These are phyloP conservation scores for Umimayanthus chanpuru DNA, from an alignment of 92 coral and sea anemone species.

Conservation along the genomic window DNA sequence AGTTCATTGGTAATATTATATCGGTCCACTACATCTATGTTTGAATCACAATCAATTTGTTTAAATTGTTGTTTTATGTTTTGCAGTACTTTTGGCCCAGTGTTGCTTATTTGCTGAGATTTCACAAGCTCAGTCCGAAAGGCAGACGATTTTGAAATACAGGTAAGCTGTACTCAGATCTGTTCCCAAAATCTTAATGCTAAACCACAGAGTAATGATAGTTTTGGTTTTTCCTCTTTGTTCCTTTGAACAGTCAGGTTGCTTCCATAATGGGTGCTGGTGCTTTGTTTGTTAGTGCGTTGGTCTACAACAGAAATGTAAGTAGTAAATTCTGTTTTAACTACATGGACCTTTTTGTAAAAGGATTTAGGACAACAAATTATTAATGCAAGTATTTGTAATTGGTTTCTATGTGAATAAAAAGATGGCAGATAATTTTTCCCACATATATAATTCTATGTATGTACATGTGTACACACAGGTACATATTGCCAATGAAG, in stretches of 20 bases:
- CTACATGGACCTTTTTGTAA: background rate
- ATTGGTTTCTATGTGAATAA: no score
- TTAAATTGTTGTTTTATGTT: background rate
- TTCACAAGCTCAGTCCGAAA: constrained; percentile 75
- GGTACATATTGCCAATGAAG: no score
- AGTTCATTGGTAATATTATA: no score
- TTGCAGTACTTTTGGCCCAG: constrained; percentile 83
- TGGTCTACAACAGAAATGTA: constrained; percentile 69
- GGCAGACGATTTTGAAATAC: constrained; percentile 78
- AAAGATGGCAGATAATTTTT: no score
- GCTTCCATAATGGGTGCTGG: constrained; percentile 82
- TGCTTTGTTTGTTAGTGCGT: constrained; percentile 75
- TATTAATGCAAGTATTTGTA: constrained; percentile 32
- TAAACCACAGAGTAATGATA: background rate
- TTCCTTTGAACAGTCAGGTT: constrained; percentile 64
- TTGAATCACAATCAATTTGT: background rate
- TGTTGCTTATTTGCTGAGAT: constrained; percentile 93
- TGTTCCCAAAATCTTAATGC: no score
- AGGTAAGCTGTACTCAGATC: constrained; percentile 53
- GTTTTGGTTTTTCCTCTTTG: background rate
- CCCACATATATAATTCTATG: no score
- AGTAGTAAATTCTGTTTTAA: background rate
- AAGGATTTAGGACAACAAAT: background rate
- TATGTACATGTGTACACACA: no score
- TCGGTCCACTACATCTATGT: no score